A percentile compares a stretch with the other conserved stretches of the same genome.
phyloP scores from a whole-genome alignment of 1,140 invertebrate species.

The Drosophila busckii region DNA sequence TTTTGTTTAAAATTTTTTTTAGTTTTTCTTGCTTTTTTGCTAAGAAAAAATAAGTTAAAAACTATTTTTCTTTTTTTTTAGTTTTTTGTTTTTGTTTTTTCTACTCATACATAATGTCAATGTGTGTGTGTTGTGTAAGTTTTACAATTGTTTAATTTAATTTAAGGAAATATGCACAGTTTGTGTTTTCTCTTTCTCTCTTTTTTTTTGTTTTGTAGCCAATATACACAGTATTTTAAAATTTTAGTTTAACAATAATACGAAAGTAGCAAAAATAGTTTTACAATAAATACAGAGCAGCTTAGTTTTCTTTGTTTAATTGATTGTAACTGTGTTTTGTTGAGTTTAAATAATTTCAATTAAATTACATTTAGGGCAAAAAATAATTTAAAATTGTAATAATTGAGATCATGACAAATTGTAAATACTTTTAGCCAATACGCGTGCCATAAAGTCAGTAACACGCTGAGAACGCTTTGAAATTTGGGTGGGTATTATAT shows the following conservation, averaged over 20 bases:
- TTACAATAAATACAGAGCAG: constrained; percentile 26
- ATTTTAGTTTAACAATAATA: constrained; percentile 28
- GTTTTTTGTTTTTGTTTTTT: constrained; percentile 19
- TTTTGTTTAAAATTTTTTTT: constrained; percentile 37
- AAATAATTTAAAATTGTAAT: constrained; percentile 60
- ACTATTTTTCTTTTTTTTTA: constrained; percentile 28
- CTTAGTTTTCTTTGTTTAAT: constrained; percentile 4
- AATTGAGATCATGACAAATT: constrained; percentile 71
- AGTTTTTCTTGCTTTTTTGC: constrained; percentile 32
- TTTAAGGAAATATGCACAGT: constrained; percentile 71
- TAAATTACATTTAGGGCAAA: constrained; percentile 63
- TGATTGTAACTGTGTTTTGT: constrained; percentile 14
- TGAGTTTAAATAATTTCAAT: constrained; percentile 65
- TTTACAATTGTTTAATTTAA: constrained; percentile 53
- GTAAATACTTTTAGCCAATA: constrained; percentile 71
- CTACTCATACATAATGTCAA: constrained; percentile 23
- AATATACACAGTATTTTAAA: constrained; percentile 50
- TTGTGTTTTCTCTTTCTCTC: constrained; percentile 47
- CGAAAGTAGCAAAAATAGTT: constrained; percentile 27
- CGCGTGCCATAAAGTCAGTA: constrained; percentile 52
- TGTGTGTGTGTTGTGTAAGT: constrained; percentile 28
- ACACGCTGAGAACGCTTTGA: constrained; percentile 70
- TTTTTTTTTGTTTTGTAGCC: constrained; percentile 21
- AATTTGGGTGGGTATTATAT: constrained; percentile 29
- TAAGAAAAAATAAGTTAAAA: constrained; percentile 41